These are phyloP conservation scores for Stictocephala bisonia DNA, from an alignment of 2,888 invertebrate genomes.

Conservation along the genomic window DNA sequence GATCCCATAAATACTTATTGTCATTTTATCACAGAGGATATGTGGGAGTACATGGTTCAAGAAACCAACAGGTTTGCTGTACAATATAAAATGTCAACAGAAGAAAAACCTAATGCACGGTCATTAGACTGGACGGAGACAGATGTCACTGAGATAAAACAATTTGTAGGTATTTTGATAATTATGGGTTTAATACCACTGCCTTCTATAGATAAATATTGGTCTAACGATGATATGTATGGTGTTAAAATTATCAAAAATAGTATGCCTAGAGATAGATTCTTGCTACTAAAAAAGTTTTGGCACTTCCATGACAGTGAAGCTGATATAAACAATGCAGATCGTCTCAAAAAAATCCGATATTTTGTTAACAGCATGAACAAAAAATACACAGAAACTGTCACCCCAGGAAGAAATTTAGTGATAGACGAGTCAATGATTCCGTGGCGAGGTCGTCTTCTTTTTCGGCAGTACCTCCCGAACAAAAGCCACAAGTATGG, in stretches of 20 bases:
- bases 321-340: too few species aligned
- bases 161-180: constrained; percentile 8
- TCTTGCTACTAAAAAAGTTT: constrained; percentile 10
- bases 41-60: constrained; percentile 10
- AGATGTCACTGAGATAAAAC: neutral
- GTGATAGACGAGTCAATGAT: constrained; percentile 8
- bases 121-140: neutral
- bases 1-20: constrained; percentile 3
- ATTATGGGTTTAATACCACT: constrained; percentile 7
- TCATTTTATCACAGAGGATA: constrained; percentile 1
- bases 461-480: neutral
- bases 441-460: constrained; percentile 2
- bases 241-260: neutral
- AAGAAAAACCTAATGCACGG: neutral
- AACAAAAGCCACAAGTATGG: neutral
- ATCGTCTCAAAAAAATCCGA: neutral
- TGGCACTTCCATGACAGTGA: constrained; percentile 7
- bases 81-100: neutral
- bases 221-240: neutral
- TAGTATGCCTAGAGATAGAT: constrained; percentile 1
- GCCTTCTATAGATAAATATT: neutral
- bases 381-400: neutral
- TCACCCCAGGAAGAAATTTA: neutral
- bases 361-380: neutral
- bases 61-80: constrained; percentile 10